These are phyloP conservation scores for Corynorhinus townsendii DNA, from an alignment of 2,113 vertebrate species.

Conservation along the genomic window DNA sequence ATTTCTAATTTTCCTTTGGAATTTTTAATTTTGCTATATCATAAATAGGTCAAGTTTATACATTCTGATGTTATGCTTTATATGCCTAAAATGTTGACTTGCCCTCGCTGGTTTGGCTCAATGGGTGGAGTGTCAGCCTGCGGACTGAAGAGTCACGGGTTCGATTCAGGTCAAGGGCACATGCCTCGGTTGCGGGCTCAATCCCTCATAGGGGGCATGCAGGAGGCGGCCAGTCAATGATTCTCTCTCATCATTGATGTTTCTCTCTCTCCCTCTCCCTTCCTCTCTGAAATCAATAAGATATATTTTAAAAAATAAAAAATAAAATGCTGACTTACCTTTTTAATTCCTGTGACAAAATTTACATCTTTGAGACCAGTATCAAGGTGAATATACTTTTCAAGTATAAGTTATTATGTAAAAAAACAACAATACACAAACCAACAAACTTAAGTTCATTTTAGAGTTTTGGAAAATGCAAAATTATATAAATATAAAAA, in stretches of 20 bases:
- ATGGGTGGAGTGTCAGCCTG: too few relatives aligned
- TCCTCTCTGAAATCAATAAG: too few relatives aligned
- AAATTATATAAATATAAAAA: background rate
- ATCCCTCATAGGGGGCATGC: too few relatives aligned
- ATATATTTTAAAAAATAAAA: too few relatives aligned
- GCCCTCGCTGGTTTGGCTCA: too few relatives aligned
- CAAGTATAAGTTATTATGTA: background rate
- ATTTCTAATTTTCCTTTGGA: background rate
- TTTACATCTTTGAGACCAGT: background rate
- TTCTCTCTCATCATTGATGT: too few relatives aligned
- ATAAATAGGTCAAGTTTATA: background rate
- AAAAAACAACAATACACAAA: background rate
- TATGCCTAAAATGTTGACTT: background rate
- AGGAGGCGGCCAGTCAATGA: too few relatives aligned
- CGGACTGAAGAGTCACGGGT: too few relatives aligned
- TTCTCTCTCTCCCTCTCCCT: too few relatives aligned
- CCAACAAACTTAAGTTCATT: background rate
- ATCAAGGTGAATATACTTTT: slow-evolving; percentile 1
- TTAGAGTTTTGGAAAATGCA: background rate
- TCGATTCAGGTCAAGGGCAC: too few relatives aligned
- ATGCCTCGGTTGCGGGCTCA: too few relatives aligned
- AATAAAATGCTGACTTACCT: background rate
- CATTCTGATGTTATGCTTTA: background rate
- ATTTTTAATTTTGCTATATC: background rate
- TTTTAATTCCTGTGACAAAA: background rate